These are phyloP conservation scores for Dryomyza anilis DNA, from an alignment of 2,888 invertebrate genomes.

Conservation along the genomic window DNA sequence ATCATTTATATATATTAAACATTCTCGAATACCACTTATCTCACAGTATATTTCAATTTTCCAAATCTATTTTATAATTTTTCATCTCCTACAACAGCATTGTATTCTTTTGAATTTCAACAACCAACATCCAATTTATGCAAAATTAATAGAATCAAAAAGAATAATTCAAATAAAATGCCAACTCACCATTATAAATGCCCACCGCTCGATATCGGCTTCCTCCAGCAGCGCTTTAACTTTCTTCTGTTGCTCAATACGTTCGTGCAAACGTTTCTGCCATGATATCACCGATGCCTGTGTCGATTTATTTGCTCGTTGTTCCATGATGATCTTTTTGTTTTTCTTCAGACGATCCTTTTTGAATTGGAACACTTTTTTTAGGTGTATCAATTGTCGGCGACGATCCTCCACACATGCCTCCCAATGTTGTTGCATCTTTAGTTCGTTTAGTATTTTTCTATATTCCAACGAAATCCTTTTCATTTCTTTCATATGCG, in stretches of 20 bases:
- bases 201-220: constrained; percentile 35
- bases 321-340: constrained; percentile 38
- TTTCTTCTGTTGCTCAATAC: constrained; percentile 46
- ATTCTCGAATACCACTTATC: no score
- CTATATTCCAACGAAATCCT: constrained; percentile 43
- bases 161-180: neutral
- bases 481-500: constrained; percentile 40
- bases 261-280: constrained; percentile 49
- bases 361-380: constrained; percentile 53
- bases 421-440: constrained; percentile 44
- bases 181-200: constrained; percentile 43
- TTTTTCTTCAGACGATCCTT: constrained; percentile 50
- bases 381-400: constrained; percentile 53
- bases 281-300: constrained; percentile 48
- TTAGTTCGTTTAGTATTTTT: constrained; percentile 46
- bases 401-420: constrained; percentile 48
- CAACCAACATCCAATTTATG: no score
- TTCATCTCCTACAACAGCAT: no score
- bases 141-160: neutral
- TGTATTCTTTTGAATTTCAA: no score
- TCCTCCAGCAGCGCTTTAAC: constrained; percentile 38
- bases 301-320: constrained; percentile 35
- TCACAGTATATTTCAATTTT: no score
- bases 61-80: no score
- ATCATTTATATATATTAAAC: no score